These are phyloP conservation scores for Cheilosia scutellata DNA, from an alignment of 2,888 invertebrate species.

Conservation along the genomic window DNA sequence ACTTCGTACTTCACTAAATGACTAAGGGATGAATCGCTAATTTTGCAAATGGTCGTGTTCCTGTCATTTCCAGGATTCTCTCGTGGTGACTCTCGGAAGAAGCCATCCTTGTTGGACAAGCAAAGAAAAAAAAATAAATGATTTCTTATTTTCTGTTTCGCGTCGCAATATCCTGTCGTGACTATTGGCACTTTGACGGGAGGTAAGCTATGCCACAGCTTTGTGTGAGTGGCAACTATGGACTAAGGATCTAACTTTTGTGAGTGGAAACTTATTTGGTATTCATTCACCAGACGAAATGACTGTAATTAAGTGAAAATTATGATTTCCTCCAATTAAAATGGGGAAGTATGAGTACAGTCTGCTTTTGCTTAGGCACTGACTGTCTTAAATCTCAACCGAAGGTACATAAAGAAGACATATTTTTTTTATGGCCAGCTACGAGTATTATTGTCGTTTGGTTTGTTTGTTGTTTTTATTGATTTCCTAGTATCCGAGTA, in stretches of 20 bases:
- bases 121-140: slow-evolving; percentile 4
- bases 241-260: slow-evolving; percentile 45
- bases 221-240: neutral
- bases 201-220: slow-evolving; percentile 26
- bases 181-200: slow-evolving; percentile 62
- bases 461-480: slow-evolving; percentile 21
- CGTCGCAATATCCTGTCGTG: slow-evolving; percentile 72
- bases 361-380: slow-evolving; percentile 9
- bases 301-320: slow-evolving; percentile 72
- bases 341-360: slow-evolving; percentile 17
- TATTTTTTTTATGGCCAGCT: slow-evolving; percentile 29
- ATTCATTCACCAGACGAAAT: slow-evolving; percentile 61
- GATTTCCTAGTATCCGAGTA: neutral
- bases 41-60: slow-evolving; percentile 54
- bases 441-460: too few species aligned
- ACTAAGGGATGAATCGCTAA: slow-evolving; percentile 63
- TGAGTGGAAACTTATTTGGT: slow-evolving; percentile 54
- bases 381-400: slow-evolving; percentile 35
- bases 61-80: neutral
- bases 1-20: slow-evolving; percentile 21
- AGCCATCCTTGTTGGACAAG: slow-evolving; percentile 13
- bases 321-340: slow-evolving; percentile 65
- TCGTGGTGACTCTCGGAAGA: neutral
- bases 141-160: slow-evolving; percentile 45
- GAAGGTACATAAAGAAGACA: slow-evolving; percentile 37